Conservation (phyloP, 2,797 vertebrate genomes). For the Pipistrellus pipistrellus region DNA sequence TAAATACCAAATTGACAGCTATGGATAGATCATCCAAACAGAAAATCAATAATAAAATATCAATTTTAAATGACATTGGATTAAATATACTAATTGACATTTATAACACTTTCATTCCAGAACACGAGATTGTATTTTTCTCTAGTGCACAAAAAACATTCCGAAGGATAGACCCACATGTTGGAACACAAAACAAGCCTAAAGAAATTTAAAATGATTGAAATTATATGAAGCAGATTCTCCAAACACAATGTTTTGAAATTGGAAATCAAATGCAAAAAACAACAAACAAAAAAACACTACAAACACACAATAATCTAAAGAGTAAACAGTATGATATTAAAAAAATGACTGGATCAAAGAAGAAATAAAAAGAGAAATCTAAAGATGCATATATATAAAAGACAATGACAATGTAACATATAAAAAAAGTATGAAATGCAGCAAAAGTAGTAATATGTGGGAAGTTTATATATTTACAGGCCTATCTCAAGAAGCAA, state of each 20-base stretch:
- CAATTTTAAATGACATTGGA: background rate
- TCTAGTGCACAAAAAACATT: background rate
- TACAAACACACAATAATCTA: no score
- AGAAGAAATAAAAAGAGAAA: background rate
- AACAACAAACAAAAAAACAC: no score
- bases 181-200: background rate
- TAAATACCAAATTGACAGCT: background rate
- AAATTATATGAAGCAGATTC: background rate
- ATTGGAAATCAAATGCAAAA: background rate
- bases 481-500: background rate
- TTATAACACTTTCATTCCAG: background rate
- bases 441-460: background rate
- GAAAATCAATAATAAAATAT: background rate
- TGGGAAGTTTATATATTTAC: background rate
- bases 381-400: background rate
- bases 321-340: background rate
- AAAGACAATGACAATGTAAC: background rate
- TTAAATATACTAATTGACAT: background rate
- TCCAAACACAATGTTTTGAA: background rate
- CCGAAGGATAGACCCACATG: background rate
- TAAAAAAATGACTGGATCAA: background rate
- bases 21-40: background rate
- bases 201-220: background rate
- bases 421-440: background rate
- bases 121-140: background rate